phyloP scores from a whole-genome alignment of 2,113 vertebrate species.

The Dipodomys ordii region DNA sequence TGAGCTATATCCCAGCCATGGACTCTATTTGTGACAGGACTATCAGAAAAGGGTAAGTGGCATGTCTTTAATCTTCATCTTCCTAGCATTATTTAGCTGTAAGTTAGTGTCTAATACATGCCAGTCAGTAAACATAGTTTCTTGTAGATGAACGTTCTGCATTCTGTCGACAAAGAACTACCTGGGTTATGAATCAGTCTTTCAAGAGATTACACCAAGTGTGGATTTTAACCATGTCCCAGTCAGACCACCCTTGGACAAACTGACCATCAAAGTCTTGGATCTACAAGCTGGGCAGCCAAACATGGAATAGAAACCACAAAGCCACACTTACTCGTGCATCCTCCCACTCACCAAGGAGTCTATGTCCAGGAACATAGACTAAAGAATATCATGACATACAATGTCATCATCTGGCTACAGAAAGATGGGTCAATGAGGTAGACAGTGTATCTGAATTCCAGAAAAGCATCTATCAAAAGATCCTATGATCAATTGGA shows the following conservation, averaged over 20 bases:
- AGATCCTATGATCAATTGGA: not conserved
- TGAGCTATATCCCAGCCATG: not conserved
- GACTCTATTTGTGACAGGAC: fast-evolving
- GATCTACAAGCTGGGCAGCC: not conserved
- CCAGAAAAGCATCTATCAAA: not conserved
- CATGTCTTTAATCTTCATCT: not conserved
- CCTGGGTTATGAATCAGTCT: not conserved
- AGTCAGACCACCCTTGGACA: not conserved
- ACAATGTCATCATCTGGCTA: not conserved
- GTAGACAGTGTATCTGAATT: not conserved
- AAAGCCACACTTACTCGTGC: slow-evolving; percentile 46
- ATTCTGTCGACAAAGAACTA: not conserved
- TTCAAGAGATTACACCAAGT: not conserved
- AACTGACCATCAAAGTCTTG: slow-evolving; percentile 27
- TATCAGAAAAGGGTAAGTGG: not conserved
- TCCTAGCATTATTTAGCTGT: not conserved
- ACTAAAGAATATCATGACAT: not conserved
- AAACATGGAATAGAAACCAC: not conserved
- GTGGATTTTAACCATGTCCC: not conserved
- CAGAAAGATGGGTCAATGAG: not conserved
- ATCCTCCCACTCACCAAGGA: not conserved
- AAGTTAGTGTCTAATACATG: not conserved
- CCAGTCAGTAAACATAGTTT: not conserved
- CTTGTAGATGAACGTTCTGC: not conserved
- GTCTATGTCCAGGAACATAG: not conserved